These are phyloP conservation scores for Narcine bancroftii DNA, from an alignment of 2,113 vertebrate genomes.

Conservation along the genomic window DNA sequence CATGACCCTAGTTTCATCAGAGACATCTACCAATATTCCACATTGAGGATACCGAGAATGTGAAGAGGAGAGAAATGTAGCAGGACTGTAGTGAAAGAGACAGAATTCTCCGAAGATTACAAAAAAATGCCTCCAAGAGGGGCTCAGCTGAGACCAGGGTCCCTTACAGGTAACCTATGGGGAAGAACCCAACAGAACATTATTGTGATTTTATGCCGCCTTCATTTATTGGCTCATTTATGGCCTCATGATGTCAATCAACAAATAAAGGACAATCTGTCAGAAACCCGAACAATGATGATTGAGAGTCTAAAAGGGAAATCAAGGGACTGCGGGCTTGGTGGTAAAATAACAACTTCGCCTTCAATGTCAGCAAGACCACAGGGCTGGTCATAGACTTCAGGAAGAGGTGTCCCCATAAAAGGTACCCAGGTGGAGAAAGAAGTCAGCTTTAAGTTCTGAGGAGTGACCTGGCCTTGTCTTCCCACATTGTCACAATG, in stretches of 20 bases:
- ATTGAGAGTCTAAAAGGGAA: too few relatives aligned
- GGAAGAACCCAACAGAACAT: not conserved
- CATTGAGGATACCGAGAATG: not conserved
- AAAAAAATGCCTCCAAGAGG: not conserved
- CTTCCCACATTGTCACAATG: too few relatives aligned
- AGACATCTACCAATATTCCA: not conserved
- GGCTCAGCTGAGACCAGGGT: not conserved
- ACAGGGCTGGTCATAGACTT: too few relatives aligned
- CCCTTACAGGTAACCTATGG: not conserved
- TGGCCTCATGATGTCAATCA: not conserved
- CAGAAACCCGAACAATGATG: too few relatives aligned
- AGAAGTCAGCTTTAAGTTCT: too few relatives aligned
- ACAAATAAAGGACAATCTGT: not conserved
- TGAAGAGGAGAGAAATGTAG: not conserved
- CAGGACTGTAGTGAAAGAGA: not conserved
- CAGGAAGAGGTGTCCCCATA: too few relatives aligned
- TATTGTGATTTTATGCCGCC: not conserved
- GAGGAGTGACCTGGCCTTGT: too few relatives aligned
- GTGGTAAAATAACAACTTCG: too few relatives aligned
- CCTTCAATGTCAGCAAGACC: too few relatives aligned
- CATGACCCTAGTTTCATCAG: not conserved
- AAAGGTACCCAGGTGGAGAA: too few relatives aligned
- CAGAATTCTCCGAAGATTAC: not conserved
- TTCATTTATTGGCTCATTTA: not conserved
- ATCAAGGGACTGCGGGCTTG: too few relatives aligned